Base-by-base conservation (phyloP, 2,888 invertebrate species). In the Embidobia sp. region DNA sequence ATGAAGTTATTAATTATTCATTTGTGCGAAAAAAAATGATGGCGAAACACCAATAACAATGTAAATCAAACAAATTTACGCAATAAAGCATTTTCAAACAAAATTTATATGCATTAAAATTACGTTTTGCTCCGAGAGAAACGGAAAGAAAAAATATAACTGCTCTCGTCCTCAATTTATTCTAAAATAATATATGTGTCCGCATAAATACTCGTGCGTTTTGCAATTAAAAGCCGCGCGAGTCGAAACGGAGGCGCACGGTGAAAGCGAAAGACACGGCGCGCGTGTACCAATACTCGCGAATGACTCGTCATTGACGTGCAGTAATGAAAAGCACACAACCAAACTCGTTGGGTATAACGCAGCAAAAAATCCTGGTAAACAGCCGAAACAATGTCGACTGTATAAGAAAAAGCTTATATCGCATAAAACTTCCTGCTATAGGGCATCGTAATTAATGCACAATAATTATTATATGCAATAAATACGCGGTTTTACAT, bases 221-320 rank as follows among this genome's bases (percentile, higher is more conserved):
- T 51, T 31, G 48, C 46, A 42, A 63, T 63, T 53, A 66, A 64
- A 74, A 67, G 70, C 46, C 42, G 76, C 67, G 57, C 35, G 64
- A 69, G 77, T 53, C 48, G 61, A 66, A 74, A 70, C 64, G 61
- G 72, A 53, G 46, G 70, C n/a, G n/a, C 74, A 63, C 77, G 82
- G 83, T 82, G 83, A 84, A 84, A 84, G 83, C 83, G 81, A 83
- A 84, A 83, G 67, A 77, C 70, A 67, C 70, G 57, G 49, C 33
- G 64, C 44, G 55, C 70, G 75, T 78, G 61, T 63, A 73, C 57
- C 40, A 33, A 77, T 48, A 57, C 42, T 55, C 31, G 19, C 64
- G 72, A 73, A 46, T 46, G 6, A 26, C 6, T 4, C 22, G 19
- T 59, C 69, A 46, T 11, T 59, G 70, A 51, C 16, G 49, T 66